phyloP scores from a whole-genome alignment of 92 coral and sea anemone species.

The Siderastrea siderea region DNA sequence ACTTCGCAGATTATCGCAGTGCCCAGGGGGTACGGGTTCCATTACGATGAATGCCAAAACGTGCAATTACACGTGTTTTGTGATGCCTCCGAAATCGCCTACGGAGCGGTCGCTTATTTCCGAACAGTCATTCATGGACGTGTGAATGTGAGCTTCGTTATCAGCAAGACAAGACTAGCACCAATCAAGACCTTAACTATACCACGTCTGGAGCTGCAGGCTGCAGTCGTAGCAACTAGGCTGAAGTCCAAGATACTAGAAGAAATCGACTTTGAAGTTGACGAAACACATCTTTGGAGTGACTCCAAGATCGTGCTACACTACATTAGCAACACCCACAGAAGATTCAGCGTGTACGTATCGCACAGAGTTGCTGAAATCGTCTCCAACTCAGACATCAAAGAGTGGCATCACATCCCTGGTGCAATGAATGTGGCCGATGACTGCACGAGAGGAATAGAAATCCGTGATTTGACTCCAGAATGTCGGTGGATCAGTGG shows the following conservation, averaged over 20 bases:
- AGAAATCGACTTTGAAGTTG: constrained; percentile 37
- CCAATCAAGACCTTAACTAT: constrained; percentile 54
- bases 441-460: neutral
- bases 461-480: neutral
- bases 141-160: constrained; percentile 24
- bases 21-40: constrained; percentile 34
- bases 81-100: constrained; percentile 33
- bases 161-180: constrained; percentile 44
- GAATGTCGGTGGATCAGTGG: constrained; percentile 55
- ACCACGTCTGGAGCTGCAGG: constrained; percentile 55
- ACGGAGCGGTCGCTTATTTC: constrained; percentile 24
- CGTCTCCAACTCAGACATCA: constrained; percentile 17
- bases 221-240: constrained; percentile 49
- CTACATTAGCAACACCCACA: constrained; percentile 13
- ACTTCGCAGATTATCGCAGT: neutral
- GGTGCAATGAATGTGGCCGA: constrained; percentile 51
- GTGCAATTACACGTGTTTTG: constrained; percentile 56
- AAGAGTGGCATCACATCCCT: constrained; percentile 55
- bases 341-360: constrained; percentile 30
- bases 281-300: constrained; percentile 5
- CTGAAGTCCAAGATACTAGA: constrained; percentile 28
- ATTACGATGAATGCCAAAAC: constrained; percentile 15
- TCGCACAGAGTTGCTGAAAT: constrained; percentile 44
- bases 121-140: constrained; percentile 5
- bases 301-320: constrained; percentile 24